Evolutionary conservation across 2,888 invertebrate species (phyloP).

Genomic region (Caenorhabditis sp.): DNA sequence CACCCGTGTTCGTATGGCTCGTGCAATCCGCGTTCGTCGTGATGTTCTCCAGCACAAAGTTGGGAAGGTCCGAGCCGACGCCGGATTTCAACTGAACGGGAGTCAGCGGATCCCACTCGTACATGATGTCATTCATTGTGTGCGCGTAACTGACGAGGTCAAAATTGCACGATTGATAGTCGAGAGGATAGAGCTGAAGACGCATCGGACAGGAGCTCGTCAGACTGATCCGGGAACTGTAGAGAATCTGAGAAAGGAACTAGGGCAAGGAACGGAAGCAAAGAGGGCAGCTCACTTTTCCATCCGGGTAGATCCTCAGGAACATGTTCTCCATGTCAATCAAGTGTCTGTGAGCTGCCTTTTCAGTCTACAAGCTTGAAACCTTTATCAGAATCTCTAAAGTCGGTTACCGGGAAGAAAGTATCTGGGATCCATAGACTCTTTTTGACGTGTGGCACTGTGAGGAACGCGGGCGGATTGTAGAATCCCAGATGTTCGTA

Average conservation of each 20-base stretch:
- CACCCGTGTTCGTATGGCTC: conserved; percentile 95
- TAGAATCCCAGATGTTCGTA: conserved; percentile 73
- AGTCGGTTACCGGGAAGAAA: conserved; percentile 74
- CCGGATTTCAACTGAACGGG: conserved; percentile 64
- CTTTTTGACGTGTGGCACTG: conserved; percentile 83
- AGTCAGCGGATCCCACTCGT: conserved; percentile 71
- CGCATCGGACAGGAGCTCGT: conserved; percentile 73
- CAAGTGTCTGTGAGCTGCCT: conserved; percentile 87
- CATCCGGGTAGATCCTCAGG: conserved; percentile 94
- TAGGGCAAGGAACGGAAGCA: neutral
- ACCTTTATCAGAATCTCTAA: neutral
- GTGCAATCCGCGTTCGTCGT: conserved; percentile 81
- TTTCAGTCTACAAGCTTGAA: conserved; percentile 90
- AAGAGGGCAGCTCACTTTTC: conserved; percentile 79
- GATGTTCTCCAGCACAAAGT: conserved; percentile 71
- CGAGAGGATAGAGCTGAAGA: conserved; percentile 86
- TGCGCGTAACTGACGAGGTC: conserved; percentile 98
- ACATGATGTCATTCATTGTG: conserved; percentile 85
- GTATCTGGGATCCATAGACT: conserved; percentile 90
- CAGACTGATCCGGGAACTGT: conserved; percentile 74
- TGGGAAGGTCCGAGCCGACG: conserved; percentile 77
- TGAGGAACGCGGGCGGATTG: conserved; percentile 73
- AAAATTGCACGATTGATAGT: conserved; percentile 93
- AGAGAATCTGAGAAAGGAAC: conserved; percentile 63
- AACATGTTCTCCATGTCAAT: conserved; percentile 85